Evolutionary conservation across 2,797 vertebrate genomes (phyloP), one percentile per base, ranked within the genome.

Genomic region (Syngnathus acus): DNA sequence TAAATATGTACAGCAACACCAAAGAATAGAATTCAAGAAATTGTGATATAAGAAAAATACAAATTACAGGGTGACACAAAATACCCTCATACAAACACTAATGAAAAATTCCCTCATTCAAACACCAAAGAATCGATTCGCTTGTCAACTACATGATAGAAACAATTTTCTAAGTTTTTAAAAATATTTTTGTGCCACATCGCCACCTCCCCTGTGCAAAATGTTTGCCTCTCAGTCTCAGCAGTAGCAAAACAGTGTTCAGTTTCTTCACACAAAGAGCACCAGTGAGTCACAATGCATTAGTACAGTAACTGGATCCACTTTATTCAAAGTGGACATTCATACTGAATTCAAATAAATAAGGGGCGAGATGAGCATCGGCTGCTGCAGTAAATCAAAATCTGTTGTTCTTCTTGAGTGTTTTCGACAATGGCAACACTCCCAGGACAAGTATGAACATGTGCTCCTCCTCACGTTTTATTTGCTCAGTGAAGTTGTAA

Each of bases 361-460:
- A 53, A 9, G 8, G 4, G 1, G 7, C 17, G 13, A 11, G 10
- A 13, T 13, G 23, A 17, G 26, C 14, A 14, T 7, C 14, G 21
- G 21, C 4, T 4, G 4, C 23, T 3, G 26, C 14, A 23, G 3
- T 67, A 51, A 51, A 51, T 78, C 58, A 48, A 37, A 62, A 9
- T 19, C 6, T 38, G 38, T 17, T 40, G 0, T 42, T 66, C 7
- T 17, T 47, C 9, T 53, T n/a, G 5, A 65, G 26, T 13, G 14
- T 70, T 55, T 0, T 47, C 6, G 9, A 37, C 17, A 64, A 58
- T 54, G 8, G n/a, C 10, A 65, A 75, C 77, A 65, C 81, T 75
- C 82, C 81, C 64, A 64, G 16, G 48, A 77, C 84, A 81, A 74
- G 79, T 75, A 66, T 38, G 42, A 74, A 80, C 84, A 70, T 3